A percentile compares a stretch with the other conserved stretches of the same genome.
Evolutionary conservation across 2,888 invertebrate genomes (phyloP).

Genomic region (Drosophila monieri): DNA sequence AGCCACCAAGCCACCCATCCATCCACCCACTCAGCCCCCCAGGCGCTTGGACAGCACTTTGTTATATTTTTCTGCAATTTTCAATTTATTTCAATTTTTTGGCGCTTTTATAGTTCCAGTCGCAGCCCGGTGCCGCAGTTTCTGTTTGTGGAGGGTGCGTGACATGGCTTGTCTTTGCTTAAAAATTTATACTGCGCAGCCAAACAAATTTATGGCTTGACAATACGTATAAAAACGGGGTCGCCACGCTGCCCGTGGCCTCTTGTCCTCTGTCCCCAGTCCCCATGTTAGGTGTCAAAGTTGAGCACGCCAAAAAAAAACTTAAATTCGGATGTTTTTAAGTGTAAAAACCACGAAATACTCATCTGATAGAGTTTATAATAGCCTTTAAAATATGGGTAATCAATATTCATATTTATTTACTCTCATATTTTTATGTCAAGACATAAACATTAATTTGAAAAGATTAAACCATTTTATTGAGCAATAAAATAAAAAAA

Average conservation of each 20-base stretch:
- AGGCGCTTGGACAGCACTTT: constrained; percentile 45
- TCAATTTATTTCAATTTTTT: constrained; percentile 75
- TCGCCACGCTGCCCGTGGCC: constrained; percentile 33
- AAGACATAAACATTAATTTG: neutral
- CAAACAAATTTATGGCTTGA: constrained; percentile 73
- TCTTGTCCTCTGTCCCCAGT: constrained; percentile 1
- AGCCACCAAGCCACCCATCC: constrained; percentile 13
- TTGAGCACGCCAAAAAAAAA: constrained; percentile 36
- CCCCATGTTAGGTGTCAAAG: constrained; percentile 56
- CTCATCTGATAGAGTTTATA: neutral
- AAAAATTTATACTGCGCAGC: constrained; percentile 64
- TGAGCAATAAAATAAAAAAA: neutral
- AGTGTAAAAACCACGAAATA: constrained; percentile 8
- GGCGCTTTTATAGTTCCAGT: constrained; percentile 58
- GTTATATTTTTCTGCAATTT: constrained; percentile 65
- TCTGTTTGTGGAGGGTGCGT: constrained; percentile 46
- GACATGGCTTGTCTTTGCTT: constrained; percentile 55
- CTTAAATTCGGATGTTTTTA: constrained; percentile 2
- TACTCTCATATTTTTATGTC: neutral
- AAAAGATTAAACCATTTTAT: neutral
- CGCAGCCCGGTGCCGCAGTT: constrained; percentile 19
- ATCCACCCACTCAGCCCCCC: constrained; percentile 28
- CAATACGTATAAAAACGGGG: constrained; percentile 62
- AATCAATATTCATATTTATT: neutral
- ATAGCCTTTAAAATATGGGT: neutral